Evolutionary conservation across 1,140 invertebrate species (phyloP).

Genomic region (Schlechtendalia chinensis): DNA sequence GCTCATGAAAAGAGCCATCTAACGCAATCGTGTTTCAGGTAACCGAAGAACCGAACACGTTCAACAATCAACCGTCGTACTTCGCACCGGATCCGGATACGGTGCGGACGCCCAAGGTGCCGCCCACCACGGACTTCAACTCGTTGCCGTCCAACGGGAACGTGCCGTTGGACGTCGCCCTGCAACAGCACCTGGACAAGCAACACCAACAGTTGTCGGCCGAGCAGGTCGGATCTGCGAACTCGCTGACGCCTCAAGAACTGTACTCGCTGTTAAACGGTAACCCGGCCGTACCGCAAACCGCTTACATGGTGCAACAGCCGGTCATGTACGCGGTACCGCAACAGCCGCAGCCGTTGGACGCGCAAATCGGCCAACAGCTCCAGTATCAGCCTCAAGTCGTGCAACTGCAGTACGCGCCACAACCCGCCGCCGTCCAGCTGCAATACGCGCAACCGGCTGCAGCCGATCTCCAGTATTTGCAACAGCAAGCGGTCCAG

Average conservation of each 20-base stretch:
- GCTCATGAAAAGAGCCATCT: too few species aligned
- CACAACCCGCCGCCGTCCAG: background rate
- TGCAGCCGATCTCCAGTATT: background rate
- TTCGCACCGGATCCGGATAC: slow-evolving; percentile 60
- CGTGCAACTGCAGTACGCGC: slow-evolving; percentile 15
- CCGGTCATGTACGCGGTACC: slow-evolving; percentile 31
- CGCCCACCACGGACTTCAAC: slow-evolving; percentile 56
- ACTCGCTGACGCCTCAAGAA: slow-evolving; percentile 59
- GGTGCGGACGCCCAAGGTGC: slow-evolving; percentile 57
- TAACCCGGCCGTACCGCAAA: slow-evolving; percentile 52
- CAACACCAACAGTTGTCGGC: slow-evolving; percentile 5
- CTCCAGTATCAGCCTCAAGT: background rate
- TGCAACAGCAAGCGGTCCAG: slow-evolving; percentile 5
- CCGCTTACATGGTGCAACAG: slow-evolving; percentile 11
- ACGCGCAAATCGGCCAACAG: background rate
- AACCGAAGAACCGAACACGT: slow-evolving; percentile 56
- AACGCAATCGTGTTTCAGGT: slow-evolving; percentile 53
- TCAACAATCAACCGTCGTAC: slow-evolving; percentile 56
- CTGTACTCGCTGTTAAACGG: slow-evolving; percentile 61
- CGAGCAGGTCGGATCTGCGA: slow-evolving; percentile 52
- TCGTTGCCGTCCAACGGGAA: slow-evolving; percentile 59
- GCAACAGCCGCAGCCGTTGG: background rate
- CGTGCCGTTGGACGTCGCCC: slow-evolving; percentile 53
- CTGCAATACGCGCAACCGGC: slow-evolving; percentile 22
- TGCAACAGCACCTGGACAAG: slow-evolving; percentile 51